Evolutionary conservation across 2,888 invertebrate species (phyloP), one percentile per base, ranked within the genome.

Genomic region (Therioaphis trifolii): DNA sequence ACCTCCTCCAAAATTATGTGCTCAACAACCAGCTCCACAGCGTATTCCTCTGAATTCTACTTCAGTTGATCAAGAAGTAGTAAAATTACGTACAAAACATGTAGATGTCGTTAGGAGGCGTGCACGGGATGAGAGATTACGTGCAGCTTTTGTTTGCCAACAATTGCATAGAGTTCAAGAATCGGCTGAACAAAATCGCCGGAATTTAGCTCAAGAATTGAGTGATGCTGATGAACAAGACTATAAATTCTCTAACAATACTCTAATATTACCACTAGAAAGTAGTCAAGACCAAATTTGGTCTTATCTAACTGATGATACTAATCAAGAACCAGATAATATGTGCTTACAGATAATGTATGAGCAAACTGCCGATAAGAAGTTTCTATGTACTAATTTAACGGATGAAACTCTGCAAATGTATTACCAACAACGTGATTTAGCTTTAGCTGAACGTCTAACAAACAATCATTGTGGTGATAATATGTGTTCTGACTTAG

Each of bases 331-430:
- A 52, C 72, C 69, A 18, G 61, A 82, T 40, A 82, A 82, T 52
- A 82, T 82, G 82, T 82, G 74, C n/a, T 72, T 72, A 63, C 82
- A 82, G 52, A 74, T 82, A 35, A 82, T 82, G 72, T 82, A 82
- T 52, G 82, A 82, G 52, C 82, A 74, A 74, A 82, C 72, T 40
- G 63, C 46, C 5, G 74, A 82, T 27, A 82, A 82, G 15, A 74
- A 40, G 9, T 82, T 72, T 24, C 40, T 82, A 7, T 58, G 21
- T 18, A 49, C 55, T 35, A 52, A 61, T 66, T 82, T 82, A 49
- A 7, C 82, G 1, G 61, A 82, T 35, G 82, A 82, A n/a, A 52
- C 63, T n/a, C 2, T 82, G 9, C 27, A 74, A 63, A 18, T 82
- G 21, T 74, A 63, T 9, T n/a, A 63, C 52, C 74, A 72, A 72